Evolutionary conservation across 2,797 vertebrate species (phyloP), one percentile per base, ranked within the genome.

Genomic region (Champsocephalus esox): DNA sequence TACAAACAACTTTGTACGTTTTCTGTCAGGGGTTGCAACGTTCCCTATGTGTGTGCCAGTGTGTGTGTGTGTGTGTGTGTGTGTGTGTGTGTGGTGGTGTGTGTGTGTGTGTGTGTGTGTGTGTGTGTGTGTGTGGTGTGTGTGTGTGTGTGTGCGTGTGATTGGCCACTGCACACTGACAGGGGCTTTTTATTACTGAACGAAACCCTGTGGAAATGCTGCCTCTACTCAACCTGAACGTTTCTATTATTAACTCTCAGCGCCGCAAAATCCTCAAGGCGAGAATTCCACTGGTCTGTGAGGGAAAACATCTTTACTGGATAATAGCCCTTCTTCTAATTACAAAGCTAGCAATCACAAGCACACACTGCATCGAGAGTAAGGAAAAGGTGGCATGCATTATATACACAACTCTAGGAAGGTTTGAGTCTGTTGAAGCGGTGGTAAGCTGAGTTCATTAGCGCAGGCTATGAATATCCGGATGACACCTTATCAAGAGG

Each of bases 171-270:
- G 69, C 66, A 79, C 70, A 84, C 66, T 68, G 80, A 82, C 58
- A 51, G 73, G 69, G 73, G 63, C 66, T 84, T 92, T 87, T 91
- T 85, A 91, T 91, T 87, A 90, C 85, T 77, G 82, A 84, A 86
- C 69, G 72, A 81, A 89, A 70, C 90, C 93, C 94, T 92, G 92
- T 90, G 93, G 93, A 96, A 96, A 94, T 66, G 82, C 88, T 71
- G 92, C 81, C 71, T 61, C 89, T 95, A 95, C 94, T 93, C 93
- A 94, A 94, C 90, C 93, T 96, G 95, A 96, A 96, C 93, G 80
- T 88, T 93, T 94, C 90, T 89, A 95, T 95, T 95, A 96, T 97
- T 95, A 96, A 96, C 92, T 96, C 93, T 95, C 94, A 88, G 74
- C 57, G 51, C 84, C 52, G 90, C 91, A 93, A 84, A 90, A 92